Evolutionary conservation across 2,113 vertebrate genomes (phyloP).

Genomic region (Sprattus sprattus): DNA sequence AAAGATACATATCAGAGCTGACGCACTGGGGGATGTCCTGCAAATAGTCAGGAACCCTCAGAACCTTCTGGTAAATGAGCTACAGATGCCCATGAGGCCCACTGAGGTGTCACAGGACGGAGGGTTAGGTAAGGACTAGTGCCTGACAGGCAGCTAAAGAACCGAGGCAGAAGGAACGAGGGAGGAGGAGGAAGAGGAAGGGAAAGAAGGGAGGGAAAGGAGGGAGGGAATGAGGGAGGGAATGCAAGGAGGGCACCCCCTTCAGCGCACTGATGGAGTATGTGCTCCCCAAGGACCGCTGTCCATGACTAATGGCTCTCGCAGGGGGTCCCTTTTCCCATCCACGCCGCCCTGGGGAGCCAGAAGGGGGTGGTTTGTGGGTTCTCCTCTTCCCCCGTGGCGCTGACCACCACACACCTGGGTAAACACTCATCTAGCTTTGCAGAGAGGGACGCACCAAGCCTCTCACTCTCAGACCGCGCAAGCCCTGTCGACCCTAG

Average conservation of each 20-base stretch:
- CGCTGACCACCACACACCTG: conserved; percentile 51
- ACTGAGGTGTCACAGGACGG: not conserved
- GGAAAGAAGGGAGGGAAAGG: not conserved
- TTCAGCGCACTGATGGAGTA: not conserved
- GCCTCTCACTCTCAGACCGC: not conserved
- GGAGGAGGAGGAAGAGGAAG: not conserved
- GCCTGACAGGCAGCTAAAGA: not conserved
- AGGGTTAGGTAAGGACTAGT: conserved; percentile 8
- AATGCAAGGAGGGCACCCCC: not conserved
- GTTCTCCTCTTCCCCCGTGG: conserved; percentile 1
- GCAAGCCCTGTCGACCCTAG: not conserved
- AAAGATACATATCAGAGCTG: not conserved
- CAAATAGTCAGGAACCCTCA: not conserved
- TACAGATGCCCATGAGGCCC: not conserved
- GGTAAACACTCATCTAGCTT: conserved; percentile 45
- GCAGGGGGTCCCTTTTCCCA: not conserved
- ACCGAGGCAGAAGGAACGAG: not conserved
- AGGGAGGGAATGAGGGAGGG: not conserved
- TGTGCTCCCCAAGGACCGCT: not conserved
- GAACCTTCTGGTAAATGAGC: not conserved
- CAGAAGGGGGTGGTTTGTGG: conserved; percentile 19
- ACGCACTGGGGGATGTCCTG: not conserved
- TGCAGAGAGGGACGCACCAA: not conserved
- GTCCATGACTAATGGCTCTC: not conserved
- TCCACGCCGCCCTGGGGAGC: conserved; percentile 12